phyloP scores from a whole-genome alignment of 2,113 vertebrate genomes.

The Myrmecophaga tridactyla region DNA sequence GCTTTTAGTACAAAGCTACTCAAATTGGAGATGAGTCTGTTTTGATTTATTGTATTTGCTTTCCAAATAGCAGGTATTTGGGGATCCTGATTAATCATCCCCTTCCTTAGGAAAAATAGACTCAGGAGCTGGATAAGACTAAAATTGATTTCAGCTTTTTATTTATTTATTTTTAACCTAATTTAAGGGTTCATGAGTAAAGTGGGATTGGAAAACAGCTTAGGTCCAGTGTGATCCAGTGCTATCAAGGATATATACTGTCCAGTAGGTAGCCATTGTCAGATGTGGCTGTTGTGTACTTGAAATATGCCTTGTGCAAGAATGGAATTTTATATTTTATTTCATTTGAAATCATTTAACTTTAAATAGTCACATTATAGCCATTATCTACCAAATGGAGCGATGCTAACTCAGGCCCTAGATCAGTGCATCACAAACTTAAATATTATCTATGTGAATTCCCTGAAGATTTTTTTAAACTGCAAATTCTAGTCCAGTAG shows the following conservation, averaged over 20 bases:
- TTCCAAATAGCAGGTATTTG: background rate
- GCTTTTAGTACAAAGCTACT: background rate
- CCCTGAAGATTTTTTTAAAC: background rate
- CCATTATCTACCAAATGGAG: background rate
- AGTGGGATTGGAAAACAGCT: background rate
- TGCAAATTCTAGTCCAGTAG: background rate
- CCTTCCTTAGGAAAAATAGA: background rate
- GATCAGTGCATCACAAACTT: background rate
- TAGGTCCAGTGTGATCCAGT: background rate
- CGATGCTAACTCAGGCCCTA: background rate
- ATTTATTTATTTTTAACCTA: background rate
- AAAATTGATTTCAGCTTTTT: background rate
- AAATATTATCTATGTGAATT: background rate
- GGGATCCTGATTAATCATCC: background rate
- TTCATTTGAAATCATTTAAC: background rate
- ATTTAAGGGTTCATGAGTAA: background rate
- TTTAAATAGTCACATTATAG: background rate
- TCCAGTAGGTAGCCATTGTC: background rate
- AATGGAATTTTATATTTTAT: slow-evolving; percentile 23
- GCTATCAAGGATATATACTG: background rate
- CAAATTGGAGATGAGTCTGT: background rate
- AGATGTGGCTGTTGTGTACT: background rate
- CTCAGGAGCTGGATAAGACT: background rate
- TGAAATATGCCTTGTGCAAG: background rate
- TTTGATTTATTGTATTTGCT: background rate